Base-by-base conservation (phyloP, 2,888 invertebrate genomes). In the Cistogaster globosa region DNA sequence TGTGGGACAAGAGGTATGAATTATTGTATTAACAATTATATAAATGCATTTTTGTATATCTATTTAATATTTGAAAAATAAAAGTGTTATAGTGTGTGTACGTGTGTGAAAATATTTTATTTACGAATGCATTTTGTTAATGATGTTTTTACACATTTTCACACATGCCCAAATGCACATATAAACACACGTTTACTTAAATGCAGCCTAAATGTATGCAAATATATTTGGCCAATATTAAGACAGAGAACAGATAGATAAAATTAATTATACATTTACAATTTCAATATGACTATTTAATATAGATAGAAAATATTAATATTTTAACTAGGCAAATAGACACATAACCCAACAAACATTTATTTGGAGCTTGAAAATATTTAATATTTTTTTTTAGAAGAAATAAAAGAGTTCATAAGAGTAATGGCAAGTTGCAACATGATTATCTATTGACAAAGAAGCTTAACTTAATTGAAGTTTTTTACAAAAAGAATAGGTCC, bases 231-330 rank as follows among this genome's bases (percentile, higher is more conserved):
- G 26, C 32, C 58, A 60, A 67, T 62, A 53, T 67, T 67, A 53
- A 74, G 67, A 67, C 67, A 80, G 58, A 74, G 32, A 68, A 58
- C 57, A 69, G 77, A 63, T 51, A 72, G 65, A 80, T 60, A 68
- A 80, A 80, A 80, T 80, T 80, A 80, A 74, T 80, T 80, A 80
- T 80, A 74, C 72, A 74, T 80, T 80, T 80, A 42, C 67, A 80
- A 67, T 68, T 80, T 80, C 74, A 74, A 80, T 80, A 80, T 80
- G 67, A 62, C 74, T 80, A 74, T 74, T 74, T 67, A 80, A 74
- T 80, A 74, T 22, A 58, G 58, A 74, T 67, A 12, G 65, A 67
- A 80, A 80, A 74, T 72, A 74, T 72, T 74, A 72, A 51, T 67
- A 63, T 65, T 74, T 51, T 57, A 55, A 57, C 36, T 55, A 12